These are phyloP conservation scores for Callocephalon fimbriatum DNA, from an alignment of 2,113 vertebrate genomes.

Conservation along the genomic window DNA sequence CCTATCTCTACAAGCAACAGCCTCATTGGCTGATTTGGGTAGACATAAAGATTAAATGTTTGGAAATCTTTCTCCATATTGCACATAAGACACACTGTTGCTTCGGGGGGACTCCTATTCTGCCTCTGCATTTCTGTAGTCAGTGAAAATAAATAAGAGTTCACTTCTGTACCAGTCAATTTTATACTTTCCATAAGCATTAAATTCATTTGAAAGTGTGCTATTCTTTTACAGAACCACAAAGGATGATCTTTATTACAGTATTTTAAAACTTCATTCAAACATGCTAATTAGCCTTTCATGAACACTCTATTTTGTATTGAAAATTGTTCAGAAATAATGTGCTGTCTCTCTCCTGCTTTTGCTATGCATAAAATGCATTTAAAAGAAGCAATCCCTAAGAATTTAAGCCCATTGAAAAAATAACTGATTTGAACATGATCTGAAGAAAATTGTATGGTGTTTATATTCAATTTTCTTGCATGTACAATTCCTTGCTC, in stretches of 20 bases:
- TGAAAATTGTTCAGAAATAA: neutral
- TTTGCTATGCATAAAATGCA: neutral
- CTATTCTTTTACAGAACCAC: neutral
- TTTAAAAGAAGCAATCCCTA: neutral
- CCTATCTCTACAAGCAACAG: neutral
- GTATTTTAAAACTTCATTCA: slow-evolving; percentile 12
- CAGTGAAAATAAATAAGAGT: neutral
- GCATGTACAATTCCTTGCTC: neutral
- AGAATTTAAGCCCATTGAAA: neutral
- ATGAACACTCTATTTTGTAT: neutral
- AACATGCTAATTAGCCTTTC: neutral
- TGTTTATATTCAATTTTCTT: neutral
- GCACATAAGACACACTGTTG: neutral
- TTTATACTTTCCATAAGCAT: neutral
- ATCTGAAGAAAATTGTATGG: neutral
- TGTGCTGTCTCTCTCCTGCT: neutral
- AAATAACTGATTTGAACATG: neutral
- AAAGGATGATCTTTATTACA: neutral
- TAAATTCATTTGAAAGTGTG: neutral
- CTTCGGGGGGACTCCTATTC: neutral
- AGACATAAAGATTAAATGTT: neutral
- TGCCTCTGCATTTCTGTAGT: neutral
- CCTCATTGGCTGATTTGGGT: neutral
- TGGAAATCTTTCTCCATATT: neutral
- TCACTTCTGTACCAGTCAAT: neutral